phyloP scores from a whole-genome alignment of 2,113 vertebrate genomes.

The Abramis brama region DNA sequence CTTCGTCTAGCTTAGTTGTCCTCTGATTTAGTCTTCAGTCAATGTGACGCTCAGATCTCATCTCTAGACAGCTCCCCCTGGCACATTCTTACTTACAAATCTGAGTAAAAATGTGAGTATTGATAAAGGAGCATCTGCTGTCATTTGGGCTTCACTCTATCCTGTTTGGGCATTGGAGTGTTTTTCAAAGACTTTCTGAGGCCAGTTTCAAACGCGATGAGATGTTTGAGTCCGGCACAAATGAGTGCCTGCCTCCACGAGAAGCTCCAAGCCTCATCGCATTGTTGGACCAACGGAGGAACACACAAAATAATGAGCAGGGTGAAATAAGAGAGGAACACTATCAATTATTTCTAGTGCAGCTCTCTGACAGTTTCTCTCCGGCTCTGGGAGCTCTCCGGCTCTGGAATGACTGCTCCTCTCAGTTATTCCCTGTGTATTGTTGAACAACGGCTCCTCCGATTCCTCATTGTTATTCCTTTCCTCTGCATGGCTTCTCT shows the following conservation, averaged over 20 bases:
- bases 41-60: background rate
- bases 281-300: constrained; percentile 26
- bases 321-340: constrained; percentile 21
- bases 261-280: background rate
- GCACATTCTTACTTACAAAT: background rate
- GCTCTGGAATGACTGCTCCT: background rate
- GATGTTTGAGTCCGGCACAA: background rate
- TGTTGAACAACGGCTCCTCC: constrained; percentile 3
- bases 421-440: constrained; percentile 27
- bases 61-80: constrained; percentile 1
- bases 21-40: background rate
- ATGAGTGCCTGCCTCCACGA: background rate
- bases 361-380: constrained; percentile 8
- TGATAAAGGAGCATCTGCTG: constrained; percentile 18
- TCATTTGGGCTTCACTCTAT: constrained; percentile 4
- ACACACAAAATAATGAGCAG: constrained; percentile 49
- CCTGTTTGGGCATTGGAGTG: constrained; percentile 1
- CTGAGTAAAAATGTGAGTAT: background rate
- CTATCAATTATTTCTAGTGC: constrained; percentile 52
- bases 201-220: background rate
- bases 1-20: background rate
- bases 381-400: background rate
- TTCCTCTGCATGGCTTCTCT: background rate
- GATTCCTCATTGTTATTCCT: constrained; percentile 18
- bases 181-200: constrained; percentile 18